These are phyloP conservation scores for rat (Rattus norvegicus) DNA, from an alignment of 2,113 vertebrate species.

Conservation along the genomic window GRCr8 NC_086039.1:88207001-88207500, in stretches of 20 bases:
- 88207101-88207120: neutral
- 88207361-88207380: neutral
- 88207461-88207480: neutral
- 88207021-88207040: neutral
- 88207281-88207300: neutral
- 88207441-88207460: neutral
- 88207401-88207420: neutral
- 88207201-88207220: neutral
- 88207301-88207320: neutral
- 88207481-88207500: neutral
- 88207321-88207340: neutral
- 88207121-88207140: neutral
- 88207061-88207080: neutral
- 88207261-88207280: neutral
- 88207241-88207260: neutral
- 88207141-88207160: neutral
- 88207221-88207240: neutral
- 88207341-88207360: neutral
- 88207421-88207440: neutral
- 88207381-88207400: neutral
- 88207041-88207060: neutral
- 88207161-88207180: neutral
- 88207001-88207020: neutral
- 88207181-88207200: neutral
- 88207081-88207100: neutral